These are phyloP conservation scores for Orchestia grillus DNA, from an alignment of 1,140 invertebrate species.

Conservation along the genomic window DNA sequence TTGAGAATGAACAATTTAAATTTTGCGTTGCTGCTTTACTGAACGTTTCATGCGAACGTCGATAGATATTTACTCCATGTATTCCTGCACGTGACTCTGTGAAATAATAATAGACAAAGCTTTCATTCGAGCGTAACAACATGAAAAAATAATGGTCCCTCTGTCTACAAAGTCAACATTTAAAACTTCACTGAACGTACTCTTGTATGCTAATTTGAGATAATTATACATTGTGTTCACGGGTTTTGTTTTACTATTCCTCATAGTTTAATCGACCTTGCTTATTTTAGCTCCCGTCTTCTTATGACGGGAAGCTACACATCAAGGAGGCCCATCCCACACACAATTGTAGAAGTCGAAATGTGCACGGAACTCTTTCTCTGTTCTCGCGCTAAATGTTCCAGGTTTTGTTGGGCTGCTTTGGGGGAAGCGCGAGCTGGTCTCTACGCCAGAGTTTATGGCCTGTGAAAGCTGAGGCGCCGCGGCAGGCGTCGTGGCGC, in stretches of 20 bases:
- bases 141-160: neutral
- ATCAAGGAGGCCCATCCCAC: neutral
- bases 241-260: neutral
- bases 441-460: neutral
- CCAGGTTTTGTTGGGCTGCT: neutral
- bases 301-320: neutral
- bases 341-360: neutral
- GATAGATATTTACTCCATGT: neutral
- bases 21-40: neutral
- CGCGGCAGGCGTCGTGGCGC: neutral
- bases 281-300: neutral
- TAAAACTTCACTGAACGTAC: neutral
- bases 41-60: neutral
- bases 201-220: neutral
- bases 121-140: neutral
- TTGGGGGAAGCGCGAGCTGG: neutral
- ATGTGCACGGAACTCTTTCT: neutral
- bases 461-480: conserved; percentile 20
- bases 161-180: neutral
- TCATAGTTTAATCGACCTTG: neutral
- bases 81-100: neutral
- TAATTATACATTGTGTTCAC: neutral
- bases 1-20: neutral
- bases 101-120: neutral
- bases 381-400: neutral